Percentiles rank a stretch among this genome's conserved stretches.
Conservation (phyloP, 2,888 invertebrate genomes). For the Oxyteleia sp. region DNA sequence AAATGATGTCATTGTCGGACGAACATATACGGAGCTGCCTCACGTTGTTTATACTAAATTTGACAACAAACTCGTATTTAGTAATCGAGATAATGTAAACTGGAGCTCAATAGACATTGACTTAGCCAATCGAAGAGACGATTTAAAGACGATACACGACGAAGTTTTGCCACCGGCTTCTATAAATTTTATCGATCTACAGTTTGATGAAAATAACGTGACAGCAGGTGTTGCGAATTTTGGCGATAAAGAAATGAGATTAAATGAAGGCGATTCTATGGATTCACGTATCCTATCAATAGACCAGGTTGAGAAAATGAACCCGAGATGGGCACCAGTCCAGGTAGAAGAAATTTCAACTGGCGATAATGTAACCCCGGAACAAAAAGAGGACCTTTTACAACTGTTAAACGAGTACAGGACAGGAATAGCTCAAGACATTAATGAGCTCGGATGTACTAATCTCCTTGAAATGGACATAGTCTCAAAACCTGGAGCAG, state of each 20-base stretch:
- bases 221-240: neutral
- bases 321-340: neutral
- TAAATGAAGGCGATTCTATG: too few species aligned
- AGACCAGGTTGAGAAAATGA: too few species aligned
- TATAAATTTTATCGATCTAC: constrained; percentile 11
- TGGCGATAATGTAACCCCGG: neutral
- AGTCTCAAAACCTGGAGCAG: constrained; percentile 17
- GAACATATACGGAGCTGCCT: neutral
- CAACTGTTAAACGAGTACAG: constrained; percentile 38
- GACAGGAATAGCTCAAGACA: constrained; percentile 6
- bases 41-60: neutral
- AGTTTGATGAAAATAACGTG: neutral
- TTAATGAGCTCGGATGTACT: constrained; percentile 40
- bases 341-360: neutral
- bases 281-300: too few species aligned
- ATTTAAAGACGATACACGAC: neutral
- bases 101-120: neutral
- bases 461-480: constrained; percentile 32
- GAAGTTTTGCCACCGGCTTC: neutral
- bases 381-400: neutral
- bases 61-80: neutral
- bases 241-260: neutral
- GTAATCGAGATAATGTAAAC: neutral
- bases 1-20: neutral
- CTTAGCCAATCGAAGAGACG: neutral